phyloP scores from a whole-genome alignment of 2,888 invertebrate species.

The Diloba caeruleocephala region DNA sequence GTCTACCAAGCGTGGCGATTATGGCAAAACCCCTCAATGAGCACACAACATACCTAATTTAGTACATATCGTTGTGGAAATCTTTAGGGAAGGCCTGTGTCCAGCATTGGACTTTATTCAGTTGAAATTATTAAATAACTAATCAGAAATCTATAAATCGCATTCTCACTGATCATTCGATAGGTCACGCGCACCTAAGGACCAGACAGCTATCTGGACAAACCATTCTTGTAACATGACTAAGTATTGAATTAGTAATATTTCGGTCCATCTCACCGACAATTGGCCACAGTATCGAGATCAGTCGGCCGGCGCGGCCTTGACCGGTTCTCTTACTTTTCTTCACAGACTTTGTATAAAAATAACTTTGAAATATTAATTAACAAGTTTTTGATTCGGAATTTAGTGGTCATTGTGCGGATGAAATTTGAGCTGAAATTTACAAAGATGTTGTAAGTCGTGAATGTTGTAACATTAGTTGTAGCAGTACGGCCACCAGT shows the following conservation, averaged over 20 bases:
- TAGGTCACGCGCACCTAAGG: neutral
- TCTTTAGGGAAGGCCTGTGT: no score
- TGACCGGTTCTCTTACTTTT: slow-evolving; percentile 50
- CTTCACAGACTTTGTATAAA: slow-evolving; percentile 17
- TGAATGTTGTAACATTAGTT: neutral
- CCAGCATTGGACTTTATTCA: no score
- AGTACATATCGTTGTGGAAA: no score
- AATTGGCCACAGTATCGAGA: slow-evolving; percentile 35
- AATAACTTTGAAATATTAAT: slow-evolving; percentile 27
- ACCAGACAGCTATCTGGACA: neutral
- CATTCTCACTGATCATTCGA: no score
- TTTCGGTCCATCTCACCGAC: slow-evolving; percentile 21
- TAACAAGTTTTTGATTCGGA: slow-evolving; percentile 32
- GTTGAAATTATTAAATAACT: no score
- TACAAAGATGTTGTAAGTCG: slow-evolving; percentile 2
- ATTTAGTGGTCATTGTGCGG: slow-evolving; percentile 12
- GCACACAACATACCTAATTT: no score
- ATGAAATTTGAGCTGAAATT: slow-evolving; percentile 8
- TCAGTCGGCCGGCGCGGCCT: slow-evolving; percentile 46
- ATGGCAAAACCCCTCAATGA: no score
- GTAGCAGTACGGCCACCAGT: no score
- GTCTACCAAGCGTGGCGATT: no score
- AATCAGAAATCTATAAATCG: no score
- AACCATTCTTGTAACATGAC: slow-evolving; percentile 15
- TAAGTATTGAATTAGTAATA: slow-evolving; percentile 13